These are phyloP conservation scores for Zonotrichia leucophrys DNA, from an alignment of 2,113 vertebrate genomes.

Conservation along the genomic window DNA sequence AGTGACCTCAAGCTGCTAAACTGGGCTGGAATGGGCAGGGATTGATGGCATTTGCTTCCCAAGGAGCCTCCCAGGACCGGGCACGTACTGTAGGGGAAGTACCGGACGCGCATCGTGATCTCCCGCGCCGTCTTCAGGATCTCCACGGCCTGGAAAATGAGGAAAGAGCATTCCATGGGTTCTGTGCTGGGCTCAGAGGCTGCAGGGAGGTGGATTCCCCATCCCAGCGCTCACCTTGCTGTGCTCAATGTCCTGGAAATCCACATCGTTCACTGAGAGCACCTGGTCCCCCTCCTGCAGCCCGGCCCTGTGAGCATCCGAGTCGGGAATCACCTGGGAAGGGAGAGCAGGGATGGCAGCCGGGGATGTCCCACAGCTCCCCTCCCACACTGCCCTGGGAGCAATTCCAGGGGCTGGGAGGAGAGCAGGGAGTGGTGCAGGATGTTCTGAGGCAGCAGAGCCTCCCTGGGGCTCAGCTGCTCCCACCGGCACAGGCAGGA, in stretches of 20 bases:
- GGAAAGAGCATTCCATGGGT: accelerated
- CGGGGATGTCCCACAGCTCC: background rate
- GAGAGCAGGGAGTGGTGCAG: background rate
- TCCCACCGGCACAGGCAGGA: background rate
- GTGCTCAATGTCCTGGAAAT: constrained; percentile 99
- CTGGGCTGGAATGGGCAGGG: background rate
- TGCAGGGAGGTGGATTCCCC: background rate
- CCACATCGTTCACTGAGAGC: constrained; percentile 94
- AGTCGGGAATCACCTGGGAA: constrained; percentile 92
- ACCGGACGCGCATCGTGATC: constrained; percentile 96
- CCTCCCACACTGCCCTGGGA: background rate
- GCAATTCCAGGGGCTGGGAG: background rate
- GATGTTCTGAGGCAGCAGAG: background rate
- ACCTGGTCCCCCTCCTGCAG: constrained; percentile 98
- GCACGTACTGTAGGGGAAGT: constrained; percentile 96
- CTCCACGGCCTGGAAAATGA: constrained; percentile 86
- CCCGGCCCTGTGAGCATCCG: constrained; percentile 92
- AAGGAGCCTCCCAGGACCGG: background rate
- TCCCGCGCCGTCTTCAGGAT: constrained; percentile 96
- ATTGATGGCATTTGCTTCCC: background rate
- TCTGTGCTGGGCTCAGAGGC: background rate
- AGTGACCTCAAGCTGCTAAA: background rate
- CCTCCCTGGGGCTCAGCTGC: background rate
- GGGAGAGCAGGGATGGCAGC: background rate
- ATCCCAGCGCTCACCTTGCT: constrained; percentile 80